phyloP scores from a whole-genome alignment of 2,888 invertebrate genomes.

The Xanthorhoe designata region DNA sequence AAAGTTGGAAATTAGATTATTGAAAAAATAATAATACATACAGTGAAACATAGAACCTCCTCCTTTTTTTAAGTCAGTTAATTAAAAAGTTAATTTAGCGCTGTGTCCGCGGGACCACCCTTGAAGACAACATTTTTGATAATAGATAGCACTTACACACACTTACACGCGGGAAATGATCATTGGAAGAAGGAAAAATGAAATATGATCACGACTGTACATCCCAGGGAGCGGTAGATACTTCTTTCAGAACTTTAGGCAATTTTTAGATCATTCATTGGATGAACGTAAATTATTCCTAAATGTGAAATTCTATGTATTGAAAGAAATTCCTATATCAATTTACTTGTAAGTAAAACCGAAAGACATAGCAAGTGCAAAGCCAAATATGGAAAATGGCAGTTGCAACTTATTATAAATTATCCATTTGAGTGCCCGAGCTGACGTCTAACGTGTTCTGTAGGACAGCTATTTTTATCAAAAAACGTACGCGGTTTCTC shows the following conservation, averaged over 20 bases:
- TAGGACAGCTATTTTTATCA: not conserved
- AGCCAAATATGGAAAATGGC: not conserved
- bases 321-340: no score
- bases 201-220: no score
- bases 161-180: not conserved
- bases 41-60: no score
- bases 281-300: no score
- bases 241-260: no score
- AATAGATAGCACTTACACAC: not conserved
- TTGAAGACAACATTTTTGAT: not conserved
- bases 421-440: not conserved
- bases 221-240: no score
- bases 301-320: no score
- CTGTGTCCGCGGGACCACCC: not conserved
- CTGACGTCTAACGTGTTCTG: not conserved
- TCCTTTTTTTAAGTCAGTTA: no score
- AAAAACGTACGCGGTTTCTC: not conserved
- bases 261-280: no score
- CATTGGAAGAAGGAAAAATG: no score
- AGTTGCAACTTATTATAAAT: not conserved
- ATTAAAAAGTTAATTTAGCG: not conserved
- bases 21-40: no score
- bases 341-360: not conserved
- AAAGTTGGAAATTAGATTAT: not conserved
- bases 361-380: not conserved